Conservation (phyloP, 2,113 vertebrate genomes). For the Phrynosoma platyrhinos region DNA sequence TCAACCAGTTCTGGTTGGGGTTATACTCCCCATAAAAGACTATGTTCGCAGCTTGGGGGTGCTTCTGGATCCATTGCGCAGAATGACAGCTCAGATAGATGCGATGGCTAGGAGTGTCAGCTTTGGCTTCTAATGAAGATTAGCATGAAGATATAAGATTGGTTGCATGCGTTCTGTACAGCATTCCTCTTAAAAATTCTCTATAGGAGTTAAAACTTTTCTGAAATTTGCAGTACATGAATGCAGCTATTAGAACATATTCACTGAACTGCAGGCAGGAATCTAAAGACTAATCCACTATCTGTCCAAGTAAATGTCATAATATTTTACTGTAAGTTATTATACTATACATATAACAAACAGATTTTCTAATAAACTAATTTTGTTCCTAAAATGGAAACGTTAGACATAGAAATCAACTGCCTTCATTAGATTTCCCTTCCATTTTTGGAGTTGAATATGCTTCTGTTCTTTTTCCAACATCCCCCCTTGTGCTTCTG, state of each 20-base stretch:
- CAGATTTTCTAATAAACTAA: slow-evolving; percentile 46
- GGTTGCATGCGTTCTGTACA: background rate
- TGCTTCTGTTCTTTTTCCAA: background rate
- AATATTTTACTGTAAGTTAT: slow-evolving; percentile 48
- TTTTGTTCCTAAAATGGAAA: slow-evolving; percentile 56
- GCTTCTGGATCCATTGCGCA: too few species aligned
- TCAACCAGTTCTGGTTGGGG: too few species aligned
- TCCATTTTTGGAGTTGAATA: slow-evolving; percentile 50
- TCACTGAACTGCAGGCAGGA: slow-evolving; percentile 32
- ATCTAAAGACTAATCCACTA: slow-evolving; percentile 11
- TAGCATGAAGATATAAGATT: background rate
- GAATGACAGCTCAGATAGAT: too few species aligned
- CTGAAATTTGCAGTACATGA: slow-evolving; percentile 15
- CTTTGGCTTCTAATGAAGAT: background rate
- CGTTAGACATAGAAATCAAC: slow-evolving; percentile 30
- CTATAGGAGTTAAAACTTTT: background rate
- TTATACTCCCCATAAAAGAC: too few species aligned
- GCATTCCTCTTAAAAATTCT: background rate
- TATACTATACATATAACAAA: slow-evolving; percentile 40
- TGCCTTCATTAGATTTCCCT: slow-evolving; percentile 31
- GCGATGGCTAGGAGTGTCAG: too few species aligned
- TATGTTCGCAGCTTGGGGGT: too few species aligned
- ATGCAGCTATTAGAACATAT: slow-evolving; percentile 19
- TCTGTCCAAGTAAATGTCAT: slow-evolving; percentile 30
- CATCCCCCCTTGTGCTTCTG: background rate